Percentiles rank a stretch among this genome's conserved stretches.
These are phyloP conservation scores for Stenodema calcarata DNA, from an alignment of 2,888 invertebrate species.

Conservation along the genomic window DNA sequence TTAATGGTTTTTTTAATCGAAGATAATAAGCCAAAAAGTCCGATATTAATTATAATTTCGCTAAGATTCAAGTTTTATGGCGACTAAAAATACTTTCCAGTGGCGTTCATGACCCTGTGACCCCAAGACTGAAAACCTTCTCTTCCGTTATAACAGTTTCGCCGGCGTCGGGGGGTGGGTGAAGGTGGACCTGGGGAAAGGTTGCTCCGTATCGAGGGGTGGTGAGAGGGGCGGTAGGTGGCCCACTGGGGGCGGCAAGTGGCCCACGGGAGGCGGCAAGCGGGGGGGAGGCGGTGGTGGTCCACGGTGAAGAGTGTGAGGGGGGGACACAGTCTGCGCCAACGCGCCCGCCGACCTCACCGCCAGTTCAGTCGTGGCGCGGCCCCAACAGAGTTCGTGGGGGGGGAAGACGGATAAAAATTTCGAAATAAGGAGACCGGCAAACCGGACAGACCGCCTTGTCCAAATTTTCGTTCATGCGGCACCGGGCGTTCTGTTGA, in stretches of 20 bases:
- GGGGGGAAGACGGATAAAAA: neutral
- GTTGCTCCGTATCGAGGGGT: no score
- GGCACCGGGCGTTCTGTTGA: no score
- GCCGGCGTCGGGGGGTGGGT: constrained; percentile 63
- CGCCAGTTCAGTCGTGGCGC: constrained; percentile 30
- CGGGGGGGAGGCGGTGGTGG: constrained; percentile 56
- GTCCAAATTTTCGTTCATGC: no score
- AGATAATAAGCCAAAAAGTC: no score
- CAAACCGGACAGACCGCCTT: neutral
- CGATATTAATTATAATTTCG: no score
- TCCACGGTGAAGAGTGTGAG: neutral
- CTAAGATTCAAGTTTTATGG: no score
- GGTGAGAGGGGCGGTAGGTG: constrained; percentile 65
- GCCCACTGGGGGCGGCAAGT: constrained; percentile 57
- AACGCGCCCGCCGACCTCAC: neutral
- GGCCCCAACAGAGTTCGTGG: constrained; percentile 11
- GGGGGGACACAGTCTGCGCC: neutral
- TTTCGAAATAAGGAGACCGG: no score
- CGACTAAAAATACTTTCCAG: no score
- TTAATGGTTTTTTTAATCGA: no score
- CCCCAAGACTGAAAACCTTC: neutral
- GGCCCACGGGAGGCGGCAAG: constrained; percentile 57
- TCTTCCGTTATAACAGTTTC: constrained; percentile 42
- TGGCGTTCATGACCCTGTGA: neutral
- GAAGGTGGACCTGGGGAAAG: no score